Base-by-base conservation (phyloP, 2,797 vertebrate species). In the Crax fasciolata region DNA sequence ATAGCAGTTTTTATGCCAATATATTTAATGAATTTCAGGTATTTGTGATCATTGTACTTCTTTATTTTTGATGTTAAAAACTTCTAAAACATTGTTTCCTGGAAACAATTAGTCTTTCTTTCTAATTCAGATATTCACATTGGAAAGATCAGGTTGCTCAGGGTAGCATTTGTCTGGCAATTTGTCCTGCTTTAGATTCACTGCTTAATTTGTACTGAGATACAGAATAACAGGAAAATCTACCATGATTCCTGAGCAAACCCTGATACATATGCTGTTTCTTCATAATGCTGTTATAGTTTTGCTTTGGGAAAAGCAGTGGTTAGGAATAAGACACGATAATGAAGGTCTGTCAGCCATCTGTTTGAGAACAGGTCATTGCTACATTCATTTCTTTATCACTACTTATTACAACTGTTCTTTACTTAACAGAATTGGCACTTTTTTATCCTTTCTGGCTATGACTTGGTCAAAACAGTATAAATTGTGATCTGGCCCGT, bases 111-210 rank as follows among this genome's bases (percentile, higher is more conserved):
- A 25, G 48, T 27, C 9, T 72, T 84, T 61, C 82, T 62, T 55
- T 65, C 54, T 82, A 59, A 59, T 72, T 91, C 13, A 44, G n/a
- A 71, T 74, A 41, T 30, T 62, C 3, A 1, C 71, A 57, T 32
- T 61, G 32, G 25, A 58, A 80, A 63, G 49, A 91, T 39, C 9
- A 62, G 54, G 30, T 65, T 89, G 6, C 13, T 62, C n/a, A 68
- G 62, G 10, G 43, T 52, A 75, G 13, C 18, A n/a, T 74, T 85
- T 87, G 17, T 81, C 25, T 66, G 57, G 52, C 43, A 32, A 30
- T 85, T 92, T 79, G 25, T 89, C 75, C 39, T 88, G 20, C n/a
- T 93, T 77, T 75, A 89, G 86, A 89, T 68, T 91, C 46, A 71
- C 8, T 63, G 52, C 51, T 89, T 91, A 39, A 57, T 43, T 90